Base-by-base conservation (phyloP, 2,113 vertebrate species). In the Tretioscincus oriximinensis region DNA sequence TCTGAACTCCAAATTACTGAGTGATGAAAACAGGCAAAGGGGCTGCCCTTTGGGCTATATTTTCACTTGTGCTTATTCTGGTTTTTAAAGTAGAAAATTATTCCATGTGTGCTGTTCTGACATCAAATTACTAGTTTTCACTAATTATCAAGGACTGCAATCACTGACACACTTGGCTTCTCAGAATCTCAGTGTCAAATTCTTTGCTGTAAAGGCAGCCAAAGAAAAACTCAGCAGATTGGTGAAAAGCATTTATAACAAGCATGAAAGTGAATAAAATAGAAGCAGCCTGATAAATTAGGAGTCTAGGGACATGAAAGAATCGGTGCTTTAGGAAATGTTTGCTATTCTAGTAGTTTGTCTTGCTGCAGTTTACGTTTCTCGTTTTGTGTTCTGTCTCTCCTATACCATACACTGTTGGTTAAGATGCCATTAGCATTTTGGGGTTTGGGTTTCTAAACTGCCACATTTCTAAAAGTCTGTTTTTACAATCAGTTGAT, bases 231-330 rank as follows among this genome's bases (percentile, higher is more conserved):
- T 85, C 85, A 92, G 84, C 85, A 92, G 87, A 88, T 90, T 70
- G 87, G 76, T 87, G 88, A 83, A 84, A 92, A 85, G 90, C 90
- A 88, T 80, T 88, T 82, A 63, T 85, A 91, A 89, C 76, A 87
- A 87, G 90, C 88, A 87, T 85, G 83, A 91, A 92, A 92, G 85
- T 91, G 90, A 92, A 92, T 90, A 91, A 92, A 92, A 89, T 69
- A 87, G 81, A 77, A 87, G 84, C 86, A 93, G 85, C 80, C 82
- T 86, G 82, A 90, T 87, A 92, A 92, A 90, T 92, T 87, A 90
- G 88, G 85, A 90, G 87, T 92, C 89, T 83, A 11, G 90, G 79
- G 87, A 92, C 84, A 75, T 85, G 83, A 87, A 77, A 85, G 73
- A 49, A 67, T 47, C 2, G 1, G 29, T 5, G 68, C 28, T 89